Conservation (phyloP, 2,113 vertebrate genomes). For the Ptilorrhoa leucosticta region DNA sequence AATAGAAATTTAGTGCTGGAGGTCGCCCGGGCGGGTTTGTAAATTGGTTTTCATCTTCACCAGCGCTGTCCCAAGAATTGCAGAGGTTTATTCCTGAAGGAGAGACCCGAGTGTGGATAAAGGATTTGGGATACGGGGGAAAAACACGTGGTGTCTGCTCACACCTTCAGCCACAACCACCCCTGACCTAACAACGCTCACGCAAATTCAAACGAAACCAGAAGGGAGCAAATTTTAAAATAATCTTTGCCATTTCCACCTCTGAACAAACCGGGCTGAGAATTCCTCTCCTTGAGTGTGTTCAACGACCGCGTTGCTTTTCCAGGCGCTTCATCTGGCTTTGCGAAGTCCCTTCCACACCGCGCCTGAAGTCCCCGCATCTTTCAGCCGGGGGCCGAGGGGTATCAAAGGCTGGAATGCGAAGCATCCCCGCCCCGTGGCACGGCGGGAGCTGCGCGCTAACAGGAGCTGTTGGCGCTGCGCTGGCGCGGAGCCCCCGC, state of each 20-base stretch:
- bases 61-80: not conserved
- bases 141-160: accelerated
- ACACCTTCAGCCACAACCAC: not conserved
- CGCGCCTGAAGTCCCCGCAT: not conserved
- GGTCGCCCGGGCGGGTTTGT: not conserved
- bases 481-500: not conserved
- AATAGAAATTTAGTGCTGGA: not conserved
- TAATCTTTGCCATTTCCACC: not conserved
- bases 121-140: not conserved
- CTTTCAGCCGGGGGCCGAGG: slow-evolving; percentile 40
- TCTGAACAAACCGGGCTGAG: not conserved
- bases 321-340: no score
- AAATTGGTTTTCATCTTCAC: not conserved
- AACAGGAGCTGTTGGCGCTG: slow-evolving; percentile 73
- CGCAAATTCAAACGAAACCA: not conserved
- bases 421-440: slow-evolving; percentile 47
- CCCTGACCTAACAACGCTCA: not conserved
- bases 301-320: accelerated
- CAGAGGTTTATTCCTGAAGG: not conserved
- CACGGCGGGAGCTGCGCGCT: slow-evolving; percentile 31
- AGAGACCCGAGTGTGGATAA: not conserved
- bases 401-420: slow-evolving; percentile 73
- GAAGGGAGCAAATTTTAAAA: not conserved
- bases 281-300: not conserved
- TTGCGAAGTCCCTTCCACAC: not conserved